A percentile compares a stretch with the other conserved stretches of the same genome.
These are phyloP conservation scores for Sebastes diploproa DNA, from an alignment of 2,797 vertebrate genomes.

Conservation along the genomic window DNA sequence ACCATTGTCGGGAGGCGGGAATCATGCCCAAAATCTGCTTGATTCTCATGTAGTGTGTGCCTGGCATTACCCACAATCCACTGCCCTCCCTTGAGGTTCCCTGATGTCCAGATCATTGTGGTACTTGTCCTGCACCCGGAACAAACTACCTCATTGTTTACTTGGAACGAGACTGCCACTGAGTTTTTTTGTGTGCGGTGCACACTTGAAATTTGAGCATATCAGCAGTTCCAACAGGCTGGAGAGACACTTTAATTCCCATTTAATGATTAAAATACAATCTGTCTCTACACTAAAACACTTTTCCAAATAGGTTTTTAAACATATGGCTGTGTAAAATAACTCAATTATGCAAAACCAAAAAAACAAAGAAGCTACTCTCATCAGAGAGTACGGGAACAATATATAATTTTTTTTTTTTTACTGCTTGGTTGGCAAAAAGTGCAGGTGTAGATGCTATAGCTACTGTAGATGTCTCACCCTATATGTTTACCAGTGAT, in stretches of 20 bases:
- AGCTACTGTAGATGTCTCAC: constrained; percentile 19
- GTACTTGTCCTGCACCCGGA: constrained; percentile 27
- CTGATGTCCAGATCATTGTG: constrained; percentile 31
- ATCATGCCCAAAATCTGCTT: rapidly evolving
- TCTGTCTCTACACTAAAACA: constrained; percentile 15
- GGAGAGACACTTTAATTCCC: constrained; percentile 14
- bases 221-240: constrained; percentile 20
- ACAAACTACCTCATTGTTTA: constrained; percentile 25
- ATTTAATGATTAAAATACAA: constrained; percentile 47
- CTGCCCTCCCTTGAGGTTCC: background rate
- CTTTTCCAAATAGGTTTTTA: constrained; percentile 13
- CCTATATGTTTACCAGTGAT: constrained; percentile 41
- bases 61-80: constrained; percentile 34
- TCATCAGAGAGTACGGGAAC: background rate
- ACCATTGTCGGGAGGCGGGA: rapidly evolving
- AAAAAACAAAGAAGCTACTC: constrained; percentile 28
- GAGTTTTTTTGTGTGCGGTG: constrained; percentile 5
- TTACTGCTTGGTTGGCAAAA: constrained; percentile 39
- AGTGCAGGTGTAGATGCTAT: constrained; percentile 34
- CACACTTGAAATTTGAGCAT: constrained; percentile 9
- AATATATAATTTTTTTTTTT: constrained; percentile 9
- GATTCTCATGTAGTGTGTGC: no score
- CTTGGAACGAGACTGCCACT: constrained; percentile 4
- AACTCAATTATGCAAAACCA: constrained; percentile 20
- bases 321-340: constrained; percentile 24